Base-by-base conservation (phyloP, 2,797 vertebrate species). In the Gambusia yucatana region DNA sequence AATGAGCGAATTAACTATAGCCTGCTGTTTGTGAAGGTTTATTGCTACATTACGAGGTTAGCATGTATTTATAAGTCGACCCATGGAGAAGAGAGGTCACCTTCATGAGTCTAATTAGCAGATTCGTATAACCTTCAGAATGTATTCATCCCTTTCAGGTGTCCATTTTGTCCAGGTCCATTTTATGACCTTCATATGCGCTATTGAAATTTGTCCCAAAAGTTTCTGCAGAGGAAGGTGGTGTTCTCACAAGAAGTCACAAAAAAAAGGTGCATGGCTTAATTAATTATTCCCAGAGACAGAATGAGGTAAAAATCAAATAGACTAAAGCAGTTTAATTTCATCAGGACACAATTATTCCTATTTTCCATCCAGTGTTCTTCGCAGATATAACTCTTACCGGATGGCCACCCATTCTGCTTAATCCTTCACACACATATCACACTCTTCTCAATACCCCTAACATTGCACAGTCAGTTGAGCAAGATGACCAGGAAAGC, bases 381-480 rank as follows among this genome's bases (percentile, higher is more conserved):
- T 48, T 82, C 55, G 75, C 75, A 69, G 67, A 80, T 80, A 52
- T 82, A 72, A 85, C 87, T 77, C 50, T 80, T 85, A 81, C 85
- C 73, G 33, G 28, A 20, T 73, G 69, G 81, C 77, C 86, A 89
- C 81, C 80, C 28, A 59, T 46, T 48, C 70, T 30, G 33, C 30
- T 50, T 20, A 65, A 61, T 72, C 25, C 65, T 48, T 52, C 22
- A 46, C 65, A 79, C 73, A 73, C 73, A 87, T 50, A 50, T 50
- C 73, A 81, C 69, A 82, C 73, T 72, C 77, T 75, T 48, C 67
- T 87, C 89, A 90, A 88, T 81, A 83, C 84, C 90, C 87, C 92
- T 92, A 93, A 90, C 89, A 90, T 87, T 88, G 90, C 93, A 93
- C 89, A 86, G 92, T 92, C 92, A 94, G 93, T 95, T 91, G 94